Percentiles rank a stretch among this genome's conserved stretches.
phyloP scores from a whole-genome alignment of 2,113 vertebrate species.

The Petrocephalus zakoni region DNA sequence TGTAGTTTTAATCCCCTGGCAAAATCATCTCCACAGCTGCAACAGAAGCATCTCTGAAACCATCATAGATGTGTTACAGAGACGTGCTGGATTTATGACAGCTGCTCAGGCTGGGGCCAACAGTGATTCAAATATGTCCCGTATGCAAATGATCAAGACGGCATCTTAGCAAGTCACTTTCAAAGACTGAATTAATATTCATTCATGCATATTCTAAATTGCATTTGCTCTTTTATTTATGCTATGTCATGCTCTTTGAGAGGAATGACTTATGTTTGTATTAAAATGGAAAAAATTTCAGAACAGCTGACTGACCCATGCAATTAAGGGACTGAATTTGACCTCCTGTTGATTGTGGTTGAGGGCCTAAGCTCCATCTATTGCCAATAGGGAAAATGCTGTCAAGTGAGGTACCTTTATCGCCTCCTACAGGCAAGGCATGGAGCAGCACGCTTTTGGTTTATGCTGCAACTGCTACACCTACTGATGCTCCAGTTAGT shows the following conservation, averaged over 20 bases:
- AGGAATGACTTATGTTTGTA: background rate
- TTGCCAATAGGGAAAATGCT: background rate
- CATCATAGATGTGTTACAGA: background rate
- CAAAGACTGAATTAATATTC: background rate
- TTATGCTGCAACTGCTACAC: background rate
- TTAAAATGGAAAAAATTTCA: background rate
- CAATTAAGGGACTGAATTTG: background rate
- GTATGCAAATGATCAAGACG: background rate
- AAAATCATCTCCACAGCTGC: slow-evolving; percentile 9
- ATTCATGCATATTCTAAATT: slow-evolving; percentile 10
- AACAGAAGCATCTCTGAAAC: background rate
- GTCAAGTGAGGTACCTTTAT: background rate
- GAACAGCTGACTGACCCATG: background rate
- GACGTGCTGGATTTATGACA: background rate
- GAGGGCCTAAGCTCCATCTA: background rate
- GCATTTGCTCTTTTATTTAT: background rate
- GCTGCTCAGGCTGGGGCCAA: background rate
- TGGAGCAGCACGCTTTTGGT: background rate
- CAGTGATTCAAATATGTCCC: background rate
- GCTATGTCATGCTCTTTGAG: background rate
- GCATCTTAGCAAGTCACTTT: background rate
- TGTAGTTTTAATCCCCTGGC: background rate
- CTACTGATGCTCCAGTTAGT: background rate
- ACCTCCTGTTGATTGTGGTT: background rate
- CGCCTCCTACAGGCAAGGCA: background rate